Percentiles rank a stretch among this genome's conserved stretches.
Conservation (phyloP, 2,797 vertebrate genomes). For the Rhyacichthys aspro region DNA sequence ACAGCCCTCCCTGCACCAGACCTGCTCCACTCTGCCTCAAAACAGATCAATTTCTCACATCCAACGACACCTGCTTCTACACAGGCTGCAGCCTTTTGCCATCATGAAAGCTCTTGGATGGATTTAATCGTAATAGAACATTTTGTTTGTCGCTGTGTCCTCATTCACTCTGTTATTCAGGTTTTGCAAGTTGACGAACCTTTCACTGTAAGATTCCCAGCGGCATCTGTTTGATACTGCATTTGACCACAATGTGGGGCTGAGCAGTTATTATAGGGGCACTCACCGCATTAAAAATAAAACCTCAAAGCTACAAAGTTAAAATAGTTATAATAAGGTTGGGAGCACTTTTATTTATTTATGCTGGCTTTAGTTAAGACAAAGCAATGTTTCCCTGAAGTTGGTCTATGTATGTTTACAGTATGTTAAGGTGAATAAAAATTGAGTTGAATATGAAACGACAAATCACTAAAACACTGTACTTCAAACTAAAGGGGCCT, state of each 20-base stretch:
- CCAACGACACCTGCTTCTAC: background rate
- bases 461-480: too few species aligned
- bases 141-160: too few species aligned
- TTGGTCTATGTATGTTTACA: too few species aligned
- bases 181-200: background rate
- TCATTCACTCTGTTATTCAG: background rate
- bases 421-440: too few species aligned
- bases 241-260: background rate
- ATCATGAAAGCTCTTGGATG: background rate
- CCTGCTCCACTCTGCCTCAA: slow-evolving; percentile 16
- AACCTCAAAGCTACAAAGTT: too few species aligned
- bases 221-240: background rate
- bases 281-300: background rate
- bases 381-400: too few species aligned
- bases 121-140: too few species aligned
- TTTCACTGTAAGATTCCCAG: background rate
- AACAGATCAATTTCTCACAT: slow-evolving; percentile 9
- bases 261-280: background rate
- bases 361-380: too few species aligned
- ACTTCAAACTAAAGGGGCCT: too few species aligned
- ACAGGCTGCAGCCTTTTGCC: background rate
- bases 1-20: slow-evolving; percentile 1
- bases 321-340: too few species aligned
- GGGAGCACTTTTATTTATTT: too few species aligned
- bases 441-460: too few species aligned